Evolutionary conservation across 1,140 invertebrate species (phyloP).

Genomic region (Eufriesea mexicana): DNA sequence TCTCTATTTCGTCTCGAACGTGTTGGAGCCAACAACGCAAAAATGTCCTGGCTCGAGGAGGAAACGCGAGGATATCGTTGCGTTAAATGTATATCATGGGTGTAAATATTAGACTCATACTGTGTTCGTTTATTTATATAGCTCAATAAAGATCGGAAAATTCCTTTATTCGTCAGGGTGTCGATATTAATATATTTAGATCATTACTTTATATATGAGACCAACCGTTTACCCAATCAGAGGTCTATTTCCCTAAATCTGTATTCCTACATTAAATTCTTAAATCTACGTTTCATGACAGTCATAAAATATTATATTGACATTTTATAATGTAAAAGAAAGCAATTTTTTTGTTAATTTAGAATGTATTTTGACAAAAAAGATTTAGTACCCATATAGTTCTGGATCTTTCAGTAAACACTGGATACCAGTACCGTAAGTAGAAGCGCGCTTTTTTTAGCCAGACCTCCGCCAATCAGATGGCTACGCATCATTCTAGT

Average conservation of each 20-base stretch:
- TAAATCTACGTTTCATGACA: not conserved
- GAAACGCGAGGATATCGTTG: constrained; percentile 42
- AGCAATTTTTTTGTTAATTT: not conserved
- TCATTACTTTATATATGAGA: not conserved
- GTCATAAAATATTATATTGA: not conserved
- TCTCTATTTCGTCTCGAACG: constrained; percentile 38
- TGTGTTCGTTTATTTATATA: constrained; percentile 68
- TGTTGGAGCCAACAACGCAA: constrained; percentile 27
- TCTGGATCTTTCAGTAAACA: constrained; percentile 1
- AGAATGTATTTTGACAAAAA: not conserved
- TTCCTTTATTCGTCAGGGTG: constrained; percentile 16
- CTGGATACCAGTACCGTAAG: constrained; percentile 19
- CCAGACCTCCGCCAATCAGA: constrained; percentile 42
- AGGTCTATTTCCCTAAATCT: constrained; percentile 16
- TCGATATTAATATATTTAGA: not conserved
- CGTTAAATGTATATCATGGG: constrained; percentile 47
- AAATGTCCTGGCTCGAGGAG: constrained; percentile 22
- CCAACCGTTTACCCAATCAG: constrained; percentile 16
- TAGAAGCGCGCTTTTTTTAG: constrained; percentile 43
- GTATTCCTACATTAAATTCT: no score
- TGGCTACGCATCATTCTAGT: constrained; percentile 14
- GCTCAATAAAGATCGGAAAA: constrained; percentile 57
- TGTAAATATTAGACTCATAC: constrained; percentile 67
- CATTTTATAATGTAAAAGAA: not conserved
- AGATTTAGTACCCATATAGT: not conserved